phyloP scores from a whole-genome alignment of 2,797 vertebrate species.

The Syngnathus acus region DNA sequence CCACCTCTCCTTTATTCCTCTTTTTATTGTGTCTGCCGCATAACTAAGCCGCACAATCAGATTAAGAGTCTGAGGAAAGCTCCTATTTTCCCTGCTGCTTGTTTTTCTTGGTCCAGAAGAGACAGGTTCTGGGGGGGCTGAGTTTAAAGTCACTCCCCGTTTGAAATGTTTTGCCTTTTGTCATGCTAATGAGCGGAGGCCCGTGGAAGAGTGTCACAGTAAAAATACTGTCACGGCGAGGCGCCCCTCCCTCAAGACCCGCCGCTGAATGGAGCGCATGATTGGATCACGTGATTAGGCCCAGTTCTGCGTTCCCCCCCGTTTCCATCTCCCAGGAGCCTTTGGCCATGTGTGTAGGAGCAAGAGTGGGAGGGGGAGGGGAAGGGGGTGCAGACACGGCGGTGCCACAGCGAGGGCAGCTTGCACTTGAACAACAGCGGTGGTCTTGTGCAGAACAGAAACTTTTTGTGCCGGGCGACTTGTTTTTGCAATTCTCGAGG shows the following conservation, averaged over 20 bases:
- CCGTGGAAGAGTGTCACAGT: conserved; percentile 58
- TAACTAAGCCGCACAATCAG: conserved; percentile 23
- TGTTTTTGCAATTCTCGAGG: neutral
- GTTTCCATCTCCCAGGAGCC: conserved; percentile 57
- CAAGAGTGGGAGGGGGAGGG: neutral
- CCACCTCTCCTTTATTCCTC: too few relatives aligned
- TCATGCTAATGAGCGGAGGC: conserved; percentile 64
- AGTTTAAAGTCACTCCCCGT: conserved; percentile 53
- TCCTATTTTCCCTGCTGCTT: conserved; percentile 35
- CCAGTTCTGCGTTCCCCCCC: conserved; percentile 38
- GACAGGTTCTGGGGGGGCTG: conserved; percentile 6
- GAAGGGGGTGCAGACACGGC: conserved; percentile 33
- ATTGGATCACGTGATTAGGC: conserved; percentile 62
- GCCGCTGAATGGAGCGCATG: conserved; percentile 51
- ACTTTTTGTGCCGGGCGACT: conserved; percentile 6
- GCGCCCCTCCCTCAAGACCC: conserved; percentile 13
- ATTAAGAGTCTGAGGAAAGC: conserved; percentile 29
- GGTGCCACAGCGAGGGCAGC: conserved; percentile 42
- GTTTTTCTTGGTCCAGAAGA: conserved; percentile 38
- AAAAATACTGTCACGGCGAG: conserved; percentile 48
- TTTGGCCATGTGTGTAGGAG: conserved; percentile 51
- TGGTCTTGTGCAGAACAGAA: conserved; percentile 25
- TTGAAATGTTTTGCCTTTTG: conserved; percentile 62
- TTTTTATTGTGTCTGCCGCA: conserved; percentile 20
- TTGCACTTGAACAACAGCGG: conserved; percentile 26